Base-by-base conservation (phyloP, 2,113 vertebrate genomes). In the Struthio camelus region DNA sequence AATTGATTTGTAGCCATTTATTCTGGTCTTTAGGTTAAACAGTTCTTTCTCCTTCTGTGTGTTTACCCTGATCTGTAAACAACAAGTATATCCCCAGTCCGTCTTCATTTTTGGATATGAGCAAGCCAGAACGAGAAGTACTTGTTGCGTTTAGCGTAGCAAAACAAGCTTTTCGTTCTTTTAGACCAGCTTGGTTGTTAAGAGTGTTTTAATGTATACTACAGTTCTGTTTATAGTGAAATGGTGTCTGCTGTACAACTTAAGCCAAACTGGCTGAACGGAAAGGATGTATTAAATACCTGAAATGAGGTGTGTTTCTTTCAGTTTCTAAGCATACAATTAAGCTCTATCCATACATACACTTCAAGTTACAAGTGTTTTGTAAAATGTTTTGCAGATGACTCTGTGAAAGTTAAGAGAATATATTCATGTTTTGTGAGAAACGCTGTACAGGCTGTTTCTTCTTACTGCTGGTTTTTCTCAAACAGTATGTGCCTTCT, bases 51-150 rank as follows among this genome's bases (percentile, higher is more conserved):
- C 36, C 67, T 91, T 91, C 53, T 18, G 10, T 91, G 50, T 78
- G 79, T 92, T 88, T 91, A 54, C 54, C 76, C 75, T 96, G 79
- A 93, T 76, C 90, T 94, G 64, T 59, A 85, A 93, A 40, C 48
- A 69, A 38, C 48, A 69, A 73, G 59, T 86, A 6, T 24, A 89
- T 80, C 59, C 30, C 22, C 46, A 84, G 40, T 86, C 77, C 92
- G 73, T 78, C 86, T 90, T 88, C 64, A 59, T 84, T 89, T 94
- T 79, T 90, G 84, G 73, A 87, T 92, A 56, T 7, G 14, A 93
- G 27, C 89, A 95, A 94, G 80, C 84, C 86, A 72, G 86, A 81
- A 96, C 66, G 0, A 92, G 93, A 92, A 78, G 65, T 90, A 94
- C 80, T 95, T 72, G 85, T 76, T 79, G 67, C 80, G 42, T 88